Percentiles rank a stretch among this genome's conserved stretches.
phyloP scores from a whole-genome alignment of 2,888 invertebrate species.

The Eustalomyia histrio region DNA sequence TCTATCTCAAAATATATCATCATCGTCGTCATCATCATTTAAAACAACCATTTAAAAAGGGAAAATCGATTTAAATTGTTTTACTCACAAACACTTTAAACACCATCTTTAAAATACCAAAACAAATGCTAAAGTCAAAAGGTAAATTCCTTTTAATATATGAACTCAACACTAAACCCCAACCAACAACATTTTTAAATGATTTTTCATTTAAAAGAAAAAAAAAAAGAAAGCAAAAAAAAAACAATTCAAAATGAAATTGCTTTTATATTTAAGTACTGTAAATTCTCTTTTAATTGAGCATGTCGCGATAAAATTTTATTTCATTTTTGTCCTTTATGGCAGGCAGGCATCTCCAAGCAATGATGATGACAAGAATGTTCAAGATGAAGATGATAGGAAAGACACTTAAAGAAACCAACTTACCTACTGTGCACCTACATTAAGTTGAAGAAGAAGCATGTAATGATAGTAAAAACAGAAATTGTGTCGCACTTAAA shows the following conservation, averaged over 20 bases:
- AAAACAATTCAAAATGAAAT: constrained; percentile 16
- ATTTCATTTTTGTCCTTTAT: constrained; percentile 46
- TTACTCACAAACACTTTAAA: constrained; percentile 14
- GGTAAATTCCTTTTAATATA: constrained; percentile 24
- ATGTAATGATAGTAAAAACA: background rate
- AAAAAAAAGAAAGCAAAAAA: background rate
- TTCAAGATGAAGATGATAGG: constrained; percentile 21
- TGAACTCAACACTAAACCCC: constrained; percentile 13
- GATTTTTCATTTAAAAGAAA: too few relatives aligned
- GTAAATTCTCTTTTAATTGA: constrained; percentile 57
- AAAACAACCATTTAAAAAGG: constrained; percentile 5
- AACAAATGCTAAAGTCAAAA: constrained; percentile 17
- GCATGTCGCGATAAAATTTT: constrained; percentile 55
- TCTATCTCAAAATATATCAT: background rate
- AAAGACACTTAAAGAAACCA: background rate
- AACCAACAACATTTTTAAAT: constrained; percentile 19
- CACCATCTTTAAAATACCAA: background rate
- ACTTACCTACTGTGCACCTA: background rate
- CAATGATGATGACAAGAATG: constrained; percentile 24
- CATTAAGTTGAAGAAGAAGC: background rate
- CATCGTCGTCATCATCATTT: background rate
- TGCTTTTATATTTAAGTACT: constrained; percentile 33
- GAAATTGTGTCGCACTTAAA: constrained; percentile 46
- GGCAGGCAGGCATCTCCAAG: constrained; percentile 31
- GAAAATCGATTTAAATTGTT: constrained; percentile 56